These are phyloP conservation scores for Sepiola atlantica DNA, from an alignment of 2,888 invertebrate genomes.

Conservation along the genomic window DNA sequence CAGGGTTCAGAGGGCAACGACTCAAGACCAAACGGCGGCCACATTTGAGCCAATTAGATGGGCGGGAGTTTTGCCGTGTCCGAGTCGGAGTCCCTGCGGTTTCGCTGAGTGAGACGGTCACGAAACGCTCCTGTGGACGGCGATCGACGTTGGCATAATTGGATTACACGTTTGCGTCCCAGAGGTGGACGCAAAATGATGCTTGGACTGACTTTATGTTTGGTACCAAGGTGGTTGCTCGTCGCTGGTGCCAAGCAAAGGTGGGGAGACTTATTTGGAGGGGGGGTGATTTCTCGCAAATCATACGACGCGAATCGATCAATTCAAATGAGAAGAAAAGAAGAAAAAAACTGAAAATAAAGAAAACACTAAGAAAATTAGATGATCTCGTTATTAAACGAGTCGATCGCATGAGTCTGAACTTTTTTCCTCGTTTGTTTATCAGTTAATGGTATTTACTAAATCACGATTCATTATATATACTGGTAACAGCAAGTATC, in stretches of 20 bases:
- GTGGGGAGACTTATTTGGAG: neutral
- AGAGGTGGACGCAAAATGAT: neutral
- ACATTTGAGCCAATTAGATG: neutral
- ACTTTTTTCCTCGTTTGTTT: neutral
- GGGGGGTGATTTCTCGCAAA: neutral
- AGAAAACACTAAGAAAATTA: no score
- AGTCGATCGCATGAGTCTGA: neutral
- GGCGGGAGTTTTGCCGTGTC: neutral
- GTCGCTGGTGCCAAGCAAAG: neutral
- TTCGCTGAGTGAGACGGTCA: neutral
- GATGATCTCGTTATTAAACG: neutral
- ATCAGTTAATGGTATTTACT: neutral
- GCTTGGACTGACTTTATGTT: neutral
- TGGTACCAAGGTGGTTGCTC: neutral
- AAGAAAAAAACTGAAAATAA: neutral
- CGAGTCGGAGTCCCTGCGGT: neutral
- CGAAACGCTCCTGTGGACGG: neutral
- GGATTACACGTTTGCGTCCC: slow-evolving; percentile 2
- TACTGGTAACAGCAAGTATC: no score
- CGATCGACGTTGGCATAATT: neutral
- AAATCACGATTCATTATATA: neutral
- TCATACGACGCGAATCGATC: neutral
- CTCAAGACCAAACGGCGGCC: neutral
- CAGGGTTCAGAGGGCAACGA: neutral
- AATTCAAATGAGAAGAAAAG: neutral